phyloP scores from a whole-genome alignment of 1,140 invertebrate genomes.

The Ceratina calcarata region DNA sequence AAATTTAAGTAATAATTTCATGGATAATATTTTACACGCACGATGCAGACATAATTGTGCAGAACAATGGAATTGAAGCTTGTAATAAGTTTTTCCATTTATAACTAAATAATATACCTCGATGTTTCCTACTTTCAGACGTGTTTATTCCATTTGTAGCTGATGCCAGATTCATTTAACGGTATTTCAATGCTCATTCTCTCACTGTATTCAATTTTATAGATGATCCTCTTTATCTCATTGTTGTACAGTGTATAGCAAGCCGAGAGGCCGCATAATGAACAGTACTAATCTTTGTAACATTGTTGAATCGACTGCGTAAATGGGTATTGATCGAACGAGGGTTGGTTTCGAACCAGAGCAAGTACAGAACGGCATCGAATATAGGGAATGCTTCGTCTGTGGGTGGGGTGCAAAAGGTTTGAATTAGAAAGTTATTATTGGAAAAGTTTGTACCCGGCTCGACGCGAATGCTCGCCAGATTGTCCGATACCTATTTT shows the following conservation, averaged over 20 bases:
- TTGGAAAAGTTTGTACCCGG: not conserved
- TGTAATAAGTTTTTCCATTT: no score
- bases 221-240: constrained; percentile 10
- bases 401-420: not conserved
- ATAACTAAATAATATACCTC: no score
- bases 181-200: constrained; percentile 6
- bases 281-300: constrained; percentile 9
- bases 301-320: not conserved
- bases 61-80: no score
- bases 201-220: constrained; percentile 11
- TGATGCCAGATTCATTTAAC: constrained; percentile 32
- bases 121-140: no score
- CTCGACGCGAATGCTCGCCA: not conserved
- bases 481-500: not conserved
- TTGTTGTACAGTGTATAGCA: not conserved
- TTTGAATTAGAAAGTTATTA: not conserved
- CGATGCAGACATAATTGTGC: no score
- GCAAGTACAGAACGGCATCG: no score
- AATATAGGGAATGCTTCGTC: not conserved
- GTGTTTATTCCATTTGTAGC: constrained; percentile 37
- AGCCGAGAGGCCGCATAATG: not conserved
- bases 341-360: not conserved
- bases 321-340: constrained; percentile 7
- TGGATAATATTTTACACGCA: no score
- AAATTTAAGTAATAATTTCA: no score